Evolutionary conservation across 2,888 invertebrate species (phyloP), one percentile per base, ranked within the genome.

Genomic region (Digitonthophagus gazella): DNA sequence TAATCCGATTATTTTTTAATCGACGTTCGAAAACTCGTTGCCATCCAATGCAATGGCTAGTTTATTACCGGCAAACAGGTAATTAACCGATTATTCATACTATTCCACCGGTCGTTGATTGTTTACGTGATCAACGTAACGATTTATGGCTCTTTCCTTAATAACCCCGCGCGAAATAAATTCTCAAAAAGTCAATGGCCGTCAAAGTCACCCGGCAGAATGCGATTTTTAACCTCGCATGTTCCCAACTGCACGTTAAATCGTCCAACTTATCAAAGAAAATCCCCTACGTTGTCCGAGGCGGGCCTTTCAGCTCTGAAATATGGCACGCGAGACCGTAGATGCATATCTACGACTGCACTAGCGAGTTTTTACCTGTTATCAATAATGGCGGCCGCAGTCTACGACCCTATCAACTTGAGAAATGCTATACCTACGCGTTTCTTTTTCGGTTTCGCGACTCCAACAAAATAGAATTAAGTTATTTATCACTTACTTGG

Each of bases 401-500:
- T 44, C 28, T 44, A 44, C 28, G 28, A 44, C 28, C 28, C 28
- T 44, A 44, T 44, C 28, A 44, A 44, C 28, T 6, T 44, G 28
- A 44, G 28, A 44, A 44, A 44, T 44, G 28, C 28, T 44, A 44
- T 44, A 44, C 1, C 6, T 8, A 44, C 28, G 28, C 28, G 11
- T 44, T 44, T 44, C 28, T 44, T 44, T 11, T 44, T 44, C 28
- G 28, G 28, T 44, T 3, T 8, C 28, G 28, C 28, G 28, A 44
- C 28, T 1, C 28, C 28, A 11, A 44, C 28, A 44, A 44, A 44
- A 44, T 11, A 6, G 28, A 44, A 44, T 44, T 44, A 44, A 44
- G 28, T 44, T 44, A 44, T 44, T 8, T 11, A 44, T 44, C 28
- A 71, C 70, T 70, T 68, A 75, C 75, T 73, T 66, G 71, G 71